These are phyloP conservation scores for Abramis brama DNA, from an alignment of 2,113 vertebrate species.

Conservation along the genomic window DNA sequence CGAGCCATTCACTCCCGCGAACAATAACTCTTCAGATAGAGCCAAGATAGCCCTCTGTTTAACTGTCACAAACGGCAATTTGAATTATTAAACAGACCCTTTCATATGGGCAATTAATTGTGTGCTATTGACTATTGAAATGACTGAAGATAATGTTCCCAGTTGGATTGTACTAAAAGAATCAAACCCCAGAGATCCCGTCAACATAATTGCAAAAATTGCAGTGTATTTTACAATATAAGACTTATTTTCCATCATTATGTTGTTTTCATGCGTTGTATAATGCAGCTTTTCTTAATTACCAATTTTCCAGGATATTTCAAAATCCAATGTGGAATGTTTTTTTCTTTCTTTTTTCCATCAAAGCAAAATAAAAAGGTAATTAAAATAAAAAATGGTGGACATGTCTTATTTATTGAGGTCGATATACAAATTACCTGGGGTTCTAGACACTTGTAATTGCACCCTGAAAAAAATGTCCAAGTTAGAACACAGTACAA, in stretches of 20 bases:
- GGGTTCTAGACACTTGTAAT: not conserved
- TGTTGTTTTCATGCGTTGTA: constrained; percentile 50
- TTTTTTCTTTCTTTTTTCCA: not conserved
- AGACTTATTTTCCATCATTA: constrained; percentile 51
- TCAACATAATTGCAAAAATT: constrained; percentile 54
- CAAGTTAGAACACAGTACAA: not conserved
- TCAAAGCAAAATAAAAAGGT: not conserved
- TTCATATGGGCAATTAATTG: constrained; percentile 63
- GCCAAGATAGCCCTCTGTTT: constrained; percentile 60
- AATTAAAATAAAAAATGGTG: constrained; percentile 5
- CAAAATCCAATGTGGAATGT: not conserved
- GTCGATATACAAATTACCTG: not conserved
- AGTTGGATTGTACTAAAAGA: constrained; percentile 44
- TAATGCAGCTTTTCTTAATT: constrained; percentile 43
- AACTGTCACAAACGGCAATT: constrained; percentile 58
- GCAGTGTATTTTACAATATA: constrained; percentile 49
- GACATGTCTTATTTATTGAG: not conserved
- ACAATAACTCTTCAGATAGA: constrained; percentile 48
- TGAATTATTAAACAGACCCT: constrained; percentile 62
- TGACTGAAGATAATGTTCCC: constrained; percentile 52
- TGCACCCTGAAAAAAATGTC: not conserved
- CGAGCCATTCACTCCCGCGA: constrained; percentile 30
- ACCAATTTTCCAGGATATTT: constrained; percentile 35
- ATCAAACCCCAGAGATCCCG: constrained; percentile 51
- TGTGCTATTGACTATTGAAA: constrained; percentile 49